Conservation (phyloP, 2,797 vertebrate genomes). For the Lutjanus campechanus region DNA sequence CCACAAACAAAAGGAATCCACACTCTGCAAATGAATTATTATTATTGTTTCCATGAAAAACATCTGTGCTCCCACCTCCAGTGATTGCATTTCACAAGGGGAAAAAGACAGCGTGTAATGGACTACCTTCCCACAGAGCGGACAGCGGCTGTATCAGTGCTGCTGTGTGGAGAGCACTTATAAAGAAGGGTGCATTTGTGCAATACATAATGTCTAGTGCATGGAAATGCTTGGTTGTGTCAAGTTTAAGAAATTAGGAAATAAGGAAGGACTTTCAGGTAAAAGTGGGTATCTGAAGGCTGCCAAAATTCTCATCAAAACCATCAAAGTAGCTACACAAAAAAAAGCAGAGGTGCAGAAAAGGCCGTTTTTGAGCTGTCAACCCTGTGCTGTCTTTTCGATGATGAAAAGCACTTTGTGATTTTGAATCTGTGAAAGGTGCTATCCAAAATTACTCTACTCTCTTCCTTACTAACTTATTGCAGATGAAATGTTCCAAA, state of each 20-base stretch:
- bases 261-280: neutral
- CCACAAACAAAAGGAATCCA: conserved; percentile 43
- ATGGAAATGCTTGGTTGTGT: neutral
- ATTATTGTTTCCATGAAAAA: conserved; percentile 43
- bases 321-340: neutral
- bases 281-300: neutral
- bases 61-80: conserved; percentile 32
- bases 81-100: conserved; percentile 24
- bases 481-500: too few relatives aligned
- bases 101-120: neutral
- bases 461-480: too few relatives aligned
- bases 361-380: too few relatives aligned
- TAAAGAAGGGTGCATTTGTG: neutral
- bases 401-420: too few relatives aligned
- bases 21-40: conserved; percentile 41
- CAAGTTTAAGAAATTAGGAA: neutral
- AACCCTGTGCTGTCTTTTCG: too few relatives aligned
- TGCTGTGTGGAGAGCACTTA: conserved; percentile 4
- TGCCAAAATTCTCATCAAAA: neutral
- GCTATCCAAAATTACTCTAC: too few relatives aligned
- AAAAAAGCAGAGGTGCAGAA: too few relatives aligned
- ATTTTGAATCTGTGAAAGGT: too few relatives aligned
- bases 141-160: conserved; percentile 3
- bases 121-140: conserved; percentile 20
- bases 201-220: neutral